A percentile compares a stretch with the other conserved stretches of the same genome.
Evolutionary conservation across 2,797 vertebrate species (phyloP).

Genomic region (Molothrus ater): DNA sequence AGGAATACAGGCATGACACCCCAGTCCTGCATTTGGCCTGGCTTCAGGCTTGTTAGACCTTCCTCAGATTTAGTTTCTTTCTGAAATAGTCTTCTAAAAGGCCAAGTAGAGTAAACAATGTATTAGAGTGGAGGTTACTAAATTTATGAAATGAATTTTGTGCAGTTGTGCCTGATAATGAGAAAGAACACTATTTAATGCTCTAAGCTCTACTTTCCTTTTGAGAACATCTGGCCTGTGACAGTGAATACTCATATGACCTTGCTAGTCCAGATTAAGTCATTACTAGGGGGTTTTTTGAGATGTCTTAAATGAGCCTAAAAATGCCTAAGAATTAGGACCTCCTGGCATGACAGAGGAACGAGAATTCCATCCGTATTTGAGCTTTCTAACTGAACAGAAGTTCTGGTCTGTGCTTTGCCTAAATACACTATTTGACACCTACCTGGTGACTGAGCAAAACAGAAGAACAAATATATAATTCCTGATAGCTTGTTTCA

Average conservation of each 20-base stretch:
- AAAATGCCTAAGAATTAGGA: neutral
- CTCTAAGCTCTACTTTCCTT: neutral
- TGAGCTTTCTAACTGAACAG: neutral
- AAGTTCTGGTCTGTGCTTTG: neutral
- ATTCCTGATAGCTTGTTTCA: neutral
- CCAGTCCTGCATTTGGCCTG: neutral
- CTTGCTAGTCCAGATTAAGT: neutral
- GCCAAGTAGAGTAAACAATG: neutral
- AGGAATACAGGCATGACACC: neutral
- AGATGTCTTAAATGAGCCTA: neutral
- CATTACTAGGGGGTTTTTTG: fast-evolving
- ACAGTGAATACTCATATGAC: neutral
- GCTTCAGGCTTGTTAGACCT: neutral
- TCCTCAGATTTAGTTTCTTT: neutral
- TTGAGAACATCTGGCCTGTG: neutral
- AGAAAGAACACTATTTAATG: neutral
- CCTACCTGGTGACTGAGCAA: neutral
- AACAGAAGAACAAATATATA: neutral
- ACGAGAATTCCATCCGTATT: neutral
- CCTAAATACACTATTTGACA: neutral
- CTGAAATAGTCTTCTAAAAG: neutral
- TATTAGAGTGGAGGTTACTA: neutral
- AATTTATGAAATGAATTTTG: neutral
- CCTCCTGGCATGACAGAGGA: neutral
- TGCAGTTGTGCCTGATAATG: neutral